Conservation (phyloP, 2,888 invertebrate species). For the Liopterus haemorrhoidalis region DNA sequence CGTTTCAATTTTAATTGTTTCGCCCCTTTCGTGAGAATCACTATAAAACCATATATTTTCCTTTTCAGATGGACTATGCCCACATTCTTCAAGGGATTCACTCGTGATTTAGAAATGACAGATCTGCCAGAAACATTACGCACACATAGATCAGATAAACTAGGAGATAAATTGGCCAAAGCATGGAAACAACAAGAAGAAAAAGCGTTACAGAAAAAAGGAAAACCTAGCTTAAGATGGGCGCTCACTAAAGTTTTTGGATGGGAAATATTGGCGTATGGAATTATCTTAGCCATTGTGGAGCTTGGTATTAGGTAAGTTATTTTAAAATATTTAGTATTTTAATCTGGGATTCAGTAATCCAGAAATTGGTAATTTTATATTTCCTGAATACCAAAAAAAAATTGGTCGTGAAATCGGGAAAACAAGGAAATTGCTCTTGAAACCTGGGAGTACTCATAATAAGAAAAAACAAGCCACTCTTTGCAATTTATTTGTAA, state of each 20-base stretch:
- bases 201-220: conserved; percentile 40
- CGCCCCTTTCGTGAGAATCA: too few species aligned
- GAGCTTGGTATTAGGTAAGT: conserved; percentile 54
- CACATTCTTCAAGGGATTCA: conserved; percentile 62
- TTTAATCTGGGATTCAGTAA: too few species aligned
- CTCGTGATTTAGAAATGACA: conserved; percentile 57
- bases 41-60: too few species aligned
- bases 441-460: too few species aligned
- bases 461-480: too few species aligned
- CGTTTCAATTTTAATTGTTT: too few species aligned
- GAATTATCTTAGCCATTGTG: conserved; percentile 56
- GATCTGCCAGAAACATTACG: conserved; percentile 63
- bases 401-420: too few species aligned
- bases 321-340: too few species aligned
- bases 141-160: conserved; percentile 60
- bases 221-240: conserved; percentile 55
- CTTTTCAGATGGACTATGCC: conserved; percentile 61
- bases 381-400: too few species aligned
- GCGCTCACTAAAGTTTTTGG: conserved; percentile 59
- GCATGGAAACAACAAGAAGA: conserved; percentile 58
- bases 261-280: conserved; percentile 55
- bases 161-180: conserved; percentile 59
- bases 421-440: too few species aligned
- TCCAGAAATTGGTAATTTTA: too few species aligned
- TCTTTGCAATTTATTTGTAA: too few species aligned